Evolutionary conservation across 2,797 vertebrate genomes (phyloP).

Genomic region (Myiothlypis coronata): DNA sequence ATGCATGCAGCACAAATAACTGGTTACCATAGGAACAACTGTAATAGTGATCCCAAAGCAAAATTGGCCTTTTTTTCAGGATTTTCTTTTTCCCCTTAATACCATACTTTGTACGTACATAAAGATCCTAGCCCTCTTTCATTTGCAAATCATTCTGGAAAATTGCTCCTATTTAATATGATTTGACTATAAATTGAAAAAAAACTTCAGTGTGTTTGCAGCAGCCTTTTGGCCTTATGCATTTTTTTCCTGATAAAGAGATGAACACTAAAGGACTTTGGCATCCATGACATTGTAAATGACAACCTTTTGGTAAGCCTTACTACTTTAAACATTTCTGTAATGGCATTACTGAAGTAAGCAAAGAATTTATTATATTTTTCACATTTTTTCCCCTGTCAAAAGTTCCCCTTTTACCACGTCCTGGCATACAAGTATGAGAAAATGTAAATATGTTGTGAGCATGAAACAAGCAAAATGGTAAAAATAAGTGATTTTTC

Average conservation of each 20-base stretch:
- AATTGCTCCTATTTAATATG: not conserved
- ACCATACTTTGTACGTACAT: not conserved
- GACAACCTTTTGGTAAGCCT: not conserved
- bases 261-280: not conserved
- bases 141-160: not conserved
- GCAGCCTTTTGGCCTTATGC: not conserved
- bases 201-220: not conserved
- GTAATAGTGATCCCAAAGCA: constrained; percentile 56
- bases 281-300: not conserved
- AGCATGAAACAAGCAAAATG: not conserved
- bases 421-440: not conserved
- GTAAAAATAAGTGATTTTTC: not conserved
- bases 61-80: not conserved
- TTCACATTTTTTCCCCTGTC: not conserved
- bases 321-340: not conserved
- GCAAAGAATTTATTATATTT: not conserved
- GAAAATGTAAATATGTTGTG: not conserved
- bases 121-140: not conserved
- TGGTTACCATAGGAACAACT: constrained; percentile 66
- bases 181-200: not conserved
- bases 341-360: not conserved
- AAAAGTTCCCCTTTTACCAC: not conserved
- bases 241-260: not conserved
- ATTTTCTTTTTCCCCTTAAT: not conserved
- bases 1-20: constrained; percentile 59